Conservation (phyloP, 2,888 invertebrate genomes). For the Thecophora atra region DNA sequence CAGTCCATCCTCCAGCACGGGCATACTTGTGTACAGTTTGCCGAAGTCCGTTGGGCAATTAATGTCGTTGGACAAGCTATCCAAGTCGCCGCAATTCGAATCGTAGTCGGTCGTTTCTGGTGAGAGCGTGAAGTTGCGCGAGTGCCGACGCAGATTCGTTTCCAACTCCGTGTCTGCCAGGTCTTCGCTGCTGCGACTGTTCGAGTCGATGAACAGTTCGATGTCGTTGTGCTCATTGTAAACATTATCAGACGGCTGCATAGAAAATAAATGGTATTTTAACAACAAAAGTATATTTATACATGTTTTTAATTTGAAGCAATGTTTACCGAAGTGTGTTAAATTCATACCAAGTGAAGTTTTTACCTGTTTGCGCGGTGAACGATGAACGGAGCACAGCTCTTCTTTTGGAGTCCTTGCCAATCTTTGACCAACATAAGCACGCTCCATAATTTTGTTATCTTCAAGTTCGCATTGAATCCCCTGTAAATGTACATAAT, state of each 20-base stretch:
- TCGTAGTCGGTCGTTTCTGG: slow-evolving; percentile 95
- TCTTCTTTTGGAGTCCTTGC: slow-evolving; percentile 65
- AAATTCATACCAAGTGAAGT: too few species aligned
- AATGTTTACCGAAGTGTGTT: too few species aligned
- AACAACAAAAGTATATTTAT: not conserved
- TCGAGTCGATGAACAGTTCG: slow-evolving; percentile 65
- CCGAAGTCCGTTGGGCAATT: slow-evolving; percentile 69
- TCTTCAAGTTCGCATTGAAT: slow-evolving; percentile 52
- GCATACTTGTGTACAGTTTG: slow-evolving; percentile 82
- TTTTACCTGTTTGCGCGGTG: slow-evolving; percentile 60
- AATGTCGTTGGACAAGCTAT: slow-evolving; percentile 71
- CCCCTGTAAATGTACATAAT: slow-evolving; percentile 48
- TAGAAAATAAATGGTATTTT: not conserved
- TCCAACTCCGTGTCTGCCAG: slow-evolving; percentile 63
- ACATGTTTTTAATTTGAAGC: not conserved
- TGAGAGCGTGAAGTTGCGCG: slow-evolving; percentile 87
- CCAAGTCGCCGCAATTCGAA: slow-evolving; percentile 85
- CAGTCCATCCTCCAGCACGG: slow-evolving; percentile 91
- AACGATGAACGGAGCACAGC: slow-evolving; percentile 61
- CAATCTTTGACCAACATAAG: slow-evolving; percentile 65
- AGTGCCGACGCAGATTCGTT: slow-evolving; percentile 68
- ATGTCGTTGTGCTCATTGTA: slow-evolving; percentile 64
- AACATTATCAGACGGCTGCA: slow-evolving; percentile 50
- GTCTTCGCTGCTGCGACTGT: slow-evolving; percentile 65
- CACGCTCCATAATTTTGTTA: slow-evolving; percentile 60